Evolutionary conservation across 1,140 invertebrate species (phyloP), one percentile per base, ranked within the genome.

Genomic region (Ditylenchus dipsaci): DNA sequence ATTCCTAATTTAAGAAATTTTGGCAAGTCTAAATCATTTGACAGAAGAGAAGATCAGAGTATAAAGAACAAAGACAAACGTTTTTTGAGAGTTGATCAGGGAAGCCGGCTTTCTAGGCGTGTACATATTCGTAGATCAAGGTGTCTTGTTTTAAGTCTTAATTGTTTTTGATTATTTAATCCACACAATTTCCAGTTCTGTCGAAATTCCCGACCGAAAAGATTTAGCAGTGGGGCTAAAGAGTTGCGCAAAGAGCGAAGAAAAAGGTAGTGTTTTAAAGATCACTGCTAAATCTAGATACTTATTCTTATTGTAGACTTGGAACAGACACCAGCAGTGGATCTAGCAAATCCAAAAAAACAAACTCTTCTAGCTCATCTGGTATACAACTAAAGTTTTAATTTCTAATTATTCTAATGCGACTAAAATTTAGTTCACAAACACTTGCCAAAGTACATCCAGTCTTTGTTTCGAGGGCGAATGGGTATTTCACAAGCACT

Each of bases 311-410:
- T 62, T 76, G 21, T 42, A 78, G 79, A 42, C 71, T 82, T 11
- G 80, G 80, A 49, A 82, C 80, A 7, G 80, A 82, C 60, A 82
- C 80, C 21, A 78, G 74, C 38, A 80, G 74, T 38, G 80, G 80
- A 43, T 80, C 77, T 0, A 71, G 77, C 57, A 71, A 79, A 33
- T 82, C 80, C 1, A 82, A 82, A 66, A 82, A 83, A 60, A 82
- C 76, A 56, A 75, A 64, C 56, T 75, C 76, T 27, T 78, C 76
- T 38, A 38, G 11, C 15, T 68, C 63, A 45, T 67, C 15, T 19
- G 27, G n/a, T 21, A n/a, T 3, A 63, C 30, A 63, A 7, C 3
- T 45, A 15, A 67, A 30, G 19, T 67, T 47, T 8, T 43, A n/a
- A 13, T 63, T 67, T 42, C 75, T 72, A n/a, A 38, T 38, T 11